Evolutionary conservation across 2,888 invertebrate genomes (phyloP), one percentile per base, ranked within the genome.

Genomic region (Pasiphila rectangulata): DNA sequence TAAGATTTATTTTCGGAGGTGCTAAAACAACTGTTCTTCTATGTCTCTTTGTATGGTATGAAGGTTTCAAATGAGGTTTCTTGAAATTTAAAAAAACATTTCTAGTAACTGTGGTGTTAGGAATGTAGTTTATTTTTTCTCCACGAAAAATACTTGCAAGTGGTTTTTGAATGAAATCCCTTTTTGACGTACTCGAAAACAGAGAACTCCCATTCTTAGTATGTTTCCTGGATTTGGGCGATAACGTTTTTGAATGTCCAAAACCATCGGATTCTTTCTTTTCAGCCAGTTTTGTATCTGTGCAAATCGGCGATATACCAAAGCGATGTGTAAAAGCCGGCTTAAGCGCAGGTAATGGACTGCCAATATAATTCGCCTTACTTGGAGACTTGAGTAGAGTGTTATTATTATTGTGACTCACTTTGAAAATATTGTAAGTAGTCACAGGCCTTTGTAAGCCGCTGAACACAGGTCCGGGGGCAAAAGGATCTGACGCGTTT

Each of bases 1-100:
- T 84, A 32, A 87, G 69, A 59, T 87, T 84, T 19, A 87, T 87
- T 70, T 86, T 88, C 10, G 87, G 84, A 7, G 89, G 87, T 6
- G 88, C 85, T 37, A 89, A 69, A 20, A 88, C 84, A 9, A 89
- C 83, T 63, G 91, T 89, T 62, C 90, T 79, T 70, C 90, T 89
- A 54, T 91, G 90, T 75, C 90, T 90, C 81, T 82, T 92, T 60
- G 72, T 85, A 63, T 78, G 88, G 56, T 81, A 82, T n/a, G 81
- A 72, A 2, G 83, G 82, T 51, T 79, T 87, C 21, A 83, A 61
- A 34, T 75, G 72, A n/a, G 83, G 76, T 61, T 84, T 89, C 56
- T 83, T 89, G 43, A 87, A 79, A 59, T 82, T 89, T 2, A 89
- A 67, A 64, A 89, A 89, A 4, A 89, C 84, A 64, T 89, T 89